These are phyloP conservation scores for Drosophila simulans DNA, from an alignment of 1,140 invertebrate species.

Conservation along the genomic window DNA sequence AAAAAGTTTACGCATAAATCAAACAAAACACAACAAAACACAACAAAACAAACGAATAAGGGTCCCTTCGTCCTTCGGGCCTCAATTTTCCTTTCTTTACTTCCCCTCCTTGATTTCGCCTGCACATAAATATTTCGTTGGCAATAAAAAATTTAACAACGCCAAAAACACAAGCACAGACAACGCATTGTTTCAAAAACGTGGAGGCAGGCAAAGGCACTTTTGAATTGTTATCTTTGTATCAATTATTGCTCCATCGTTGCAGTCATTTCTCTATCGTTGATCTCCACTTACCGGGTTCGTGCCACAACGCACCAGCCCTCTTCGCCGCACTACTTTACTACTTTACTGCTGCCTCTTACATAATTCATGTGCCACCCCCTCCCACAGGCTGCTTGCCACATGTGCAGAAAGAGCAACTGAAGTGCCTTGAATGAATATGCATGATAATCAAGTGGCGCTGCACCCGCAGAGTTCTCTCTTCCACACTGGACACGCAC, in stretches of 20 bases:
- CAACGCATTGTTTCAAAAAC: slow-evolving; percentile 1
- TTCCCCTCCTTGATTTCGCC: slow-evolving; percentile 10
- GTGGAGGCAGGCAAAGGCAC: neutral
- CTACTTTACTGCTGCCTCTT: neutral
- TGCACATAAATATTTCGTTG: slow-evolving; percentile 66
- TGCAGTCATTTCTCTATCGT: neutral
- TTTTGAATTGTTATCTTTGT: neutral
- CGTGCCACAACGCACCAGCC: neutral
- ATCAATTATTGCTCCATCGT: no score
- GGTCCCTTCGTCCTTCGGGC: neutral
- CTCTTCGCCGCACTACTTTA: neutral
- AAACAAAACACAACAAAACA: slow-evolving; percentile 17
- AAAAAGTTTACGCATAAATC: slow-evolving; percentile 76
- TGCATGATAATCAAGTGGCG: slow-evolving; percentile 50
- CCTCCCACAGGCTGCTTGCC: slow-evolving; percentile 6
- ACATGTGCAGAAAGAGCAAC: slow-evolving; percentile 26
- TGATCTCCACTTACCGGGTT: neutral
- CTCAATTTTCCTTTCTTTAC: neutral
- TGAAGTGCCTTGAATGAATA: slow-evolving; percentile 44
- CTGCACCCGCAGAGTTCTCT: neutral
- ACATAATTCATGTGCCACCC: slow-evolving; percentile 20
- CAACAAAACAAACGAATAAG: slow-evolving; percentile 16
- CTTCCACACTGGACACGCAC: neutral
- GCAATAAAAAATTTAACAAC: slow-evolving; percentile 77
- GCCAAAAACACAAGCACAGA: slow-evolving; percentile 43